Evolutionary conservation across 2,888 invertebrate genomes (phyloP).

Genomic region (Tipula confusa): DNA sequence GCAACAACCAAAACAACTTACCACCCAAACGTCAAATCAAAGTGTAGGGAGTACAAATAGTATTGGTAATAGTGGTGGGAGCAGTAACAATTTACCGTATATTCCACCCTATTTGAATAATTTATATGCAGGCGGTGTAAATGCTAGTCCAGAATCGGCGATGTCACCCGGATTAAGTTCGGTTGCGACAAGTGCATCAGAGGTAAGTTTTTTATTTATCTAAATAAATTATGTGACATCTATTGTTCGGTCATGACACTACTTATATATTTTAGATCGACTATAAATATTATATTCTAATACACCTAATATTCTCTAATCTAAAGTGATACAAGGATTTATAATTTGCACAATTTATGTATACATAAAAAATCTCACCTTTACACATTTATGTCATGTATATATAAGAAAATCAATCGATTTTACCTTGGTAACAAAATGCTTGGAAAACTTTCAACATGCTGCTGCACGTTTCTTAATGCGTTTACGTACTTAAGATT

Average conservation of each 20-base stretch:
- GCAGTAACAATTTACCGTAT: conserved; percentile 31
- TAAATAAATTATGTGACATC: not conserved
- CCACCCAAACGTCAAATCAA: conserved; percentile 30
- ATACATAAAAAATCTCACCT: not conserved
- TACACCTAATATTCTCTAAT: not conserved
- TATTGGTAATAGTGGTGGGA: conserved; percentile 28
- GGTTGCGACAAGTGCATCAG: conserved; percentile 73
- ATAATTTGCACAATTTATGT: not conserved
- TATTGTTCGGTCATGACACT: not conserved
- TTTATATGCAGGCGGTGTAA: conserved; percentile 51
- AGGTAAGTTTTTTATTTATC: conserved; percentile 54
- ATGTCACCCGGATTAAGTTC: conserved; percentile 71
- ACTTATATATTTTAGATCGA: too few relatives aligned
- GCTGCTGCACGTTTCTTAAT: not conserved
- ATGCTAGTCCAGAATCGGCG: conserved; percentile 53
- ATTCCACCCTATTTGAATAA: conserved; percentile 44
- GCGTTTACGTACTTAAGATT: not conserved
- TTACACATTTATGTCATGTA: not conserved
- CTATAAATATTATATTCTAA: not conserved
- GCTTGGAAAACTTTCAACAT: not conserved
- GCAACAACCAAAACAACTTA: conserved; percentile 16
- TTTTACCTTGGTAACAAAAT: not conserved
- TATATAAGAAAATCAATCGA: not conserved
- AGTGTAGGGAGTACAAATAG: conserved; percentile 3
- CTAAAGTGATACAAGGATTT: not conserved